Evolutionary conservation across 2,113 vertebrate species (phyloP), one percentile per base, ranked within the genome.

Genomic region (Grammomys surdaster): DNA sequence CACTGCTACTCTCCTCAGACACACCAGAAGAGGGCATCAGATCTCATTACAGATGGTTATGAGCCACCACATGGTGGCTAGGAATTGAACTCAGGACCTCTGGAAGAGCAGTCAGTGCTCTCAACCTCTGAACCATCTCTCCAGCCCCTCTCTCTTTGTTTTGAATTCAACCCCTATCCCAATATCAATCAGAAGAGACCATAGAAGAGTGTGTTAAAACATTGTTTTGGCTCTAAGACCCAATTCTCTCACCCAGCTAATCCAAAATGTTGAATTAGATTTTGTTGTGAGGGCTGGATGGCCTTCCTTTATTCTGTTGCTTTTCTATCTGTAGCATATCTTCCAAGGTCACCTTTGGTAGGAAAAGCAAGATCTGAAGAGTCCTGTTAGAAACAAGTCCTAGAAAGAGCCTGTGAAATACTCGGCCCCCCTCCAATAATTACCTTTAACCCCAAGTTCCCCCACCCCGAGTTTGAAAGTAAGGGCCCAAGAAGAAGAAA

Each of bases 241-340:
- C 81, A 96, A 5, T 86, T 88, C 67, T 87, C 33, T 89, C 67
- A 89, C 31, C 88, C 43, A 91, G 1, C 24, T 92, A 28, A 88
- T 3, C 12, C 58, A 16, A 86, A 87, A 84, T 86, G 85, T 81
- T 81, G 13, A 48, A 0, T 56, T 63, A 93, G 13, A 81, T 93
- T 20, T 28, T 31, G 36, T 86, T 51, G 7, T 69, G 72, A 54
- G 33, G 20, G 1, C 33, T 88, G 11, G 20, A 1, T 70, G 43
- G 7, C 7, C 13, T 10, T 85, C 28, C 56, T 93, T 86, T 77
- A 85, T 46, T 20, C 70, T 84, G 11, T n/a, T 36, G 20, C 72
- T 92, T 73, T 88, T 22, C 67, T 48, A 82, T 43, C 51, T 54
- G 82, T 85, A n/a, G 1, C 2, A 33, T 77, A 43, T 82, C 60